These are phyloP conservation scores for Podotricha telesiphe DNA, from an alignment of 2,888 invertebrate species.

Conservation along the genomic window DNA sequence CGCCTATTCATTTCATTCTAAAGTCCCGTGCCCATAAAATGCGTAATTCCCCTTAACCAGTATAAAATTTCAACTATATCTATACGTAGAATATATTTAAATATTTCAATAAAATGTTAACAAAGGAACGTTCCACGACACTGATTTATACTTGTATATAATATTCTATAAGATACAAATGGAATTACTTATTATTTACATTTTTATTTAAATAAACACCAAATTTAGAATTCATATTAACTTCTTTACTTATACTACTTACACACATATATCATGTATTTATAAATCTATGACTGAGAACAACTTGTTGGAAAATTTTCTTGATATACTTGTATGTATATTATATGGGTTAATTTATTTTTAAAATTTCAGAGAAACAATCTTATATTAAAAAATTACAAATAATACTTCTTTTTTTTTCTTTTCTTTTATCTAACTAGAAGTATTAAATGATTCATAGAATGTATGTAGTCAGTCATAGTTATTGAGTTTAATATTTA, in stretches of 20 bases:
- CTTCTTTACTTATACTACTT: constrained; percentile 55
- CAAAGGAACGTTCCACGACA: constrained; percentile 78
- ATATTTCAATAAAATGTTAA: constrained; percentile 72
- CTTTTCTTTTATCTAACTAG: background rate
- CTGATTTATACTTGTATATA: constrained; percentile 58
- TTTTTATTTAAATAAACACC: constrained; percentile 57
- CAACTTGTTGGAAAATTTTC: constrained; percentile 5
- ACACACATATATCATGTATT: constrained; percentile 52
- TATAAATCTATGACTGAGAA: constrained; percentile 34
- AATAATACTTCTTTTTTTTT: background rate
- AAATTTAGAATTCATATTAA: constrained; percentile 72
- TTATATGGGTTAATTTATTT: background rate
- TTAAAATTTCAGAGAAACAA: constrained; percentile 8
- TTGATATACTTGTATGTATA: constrained; percentile 1
- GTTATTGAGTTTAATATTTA: constrained; percentile 32
- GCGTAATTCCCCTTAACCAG: constrained; percentile 62
- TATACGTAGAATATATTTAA: constrained; percentile 60
- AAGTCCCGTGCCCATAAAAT: constrained; percentile 48
- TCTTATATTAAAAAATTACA: constrained; percentile 10
- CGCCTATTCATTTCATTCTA: background rate
- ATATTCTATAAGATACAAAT: constrained; percentile 62
- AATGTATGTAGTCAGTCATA: constrained; percentile 36
- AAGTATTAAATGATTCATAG: constrained; percentile 1
- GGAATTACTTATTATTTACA: constrained; percentile 66
- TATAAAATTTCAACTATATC: constrained; percentile 64